These are phyloP conservation scores for Coelopa pilipes DNA, from an alignment of 2,888 invertebrate genomes.

Conservation along the genomic window DNA sequence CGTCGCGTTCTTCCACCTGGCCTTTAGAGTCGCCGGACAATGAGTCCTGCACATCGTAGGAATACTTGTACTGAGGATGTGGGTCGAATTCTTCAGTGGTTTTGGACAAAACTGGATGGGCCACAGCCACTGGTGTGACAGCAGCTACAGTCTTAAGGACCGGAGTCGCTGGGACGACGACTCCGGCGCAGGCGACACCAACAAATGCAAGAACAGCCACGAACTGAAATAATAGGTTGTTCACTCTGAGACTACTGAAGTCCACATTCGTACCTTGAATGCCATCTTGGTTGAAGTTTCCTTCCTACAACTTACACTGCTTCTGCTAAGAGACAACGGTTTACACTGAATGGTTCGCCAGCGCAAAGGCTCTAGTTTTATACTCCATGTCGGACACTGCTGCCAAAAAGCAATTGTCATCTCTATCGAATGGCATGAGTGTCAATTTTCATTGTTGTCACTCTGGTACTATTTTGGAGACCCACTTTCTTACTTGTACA, in stretches of 20 bases:
- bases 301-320: too few species aligned
- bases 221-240: neutral
- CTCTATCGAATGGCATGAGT: too few species aligned
- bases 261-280: neutral
- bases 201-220: neutral
- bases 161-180: constrained; percentile 47
- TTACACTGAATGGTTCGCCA: too few species aligned
- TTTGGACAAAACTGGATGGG: constrained; percentile 50
- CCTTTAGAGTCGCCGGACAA: constrained; percentile 63
- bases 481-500: too few species aligned
- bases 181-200: constrained; percentile 32
- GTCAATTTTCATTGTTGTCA: too few species aligned
- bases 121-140: constrained; percentile 46
- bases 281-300: constrained; percentile 2
- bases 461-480: too few species aligned
- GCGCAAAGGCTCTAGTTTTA: too few species aligned
- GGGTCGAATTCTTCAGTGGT: constrained; percentile 59
- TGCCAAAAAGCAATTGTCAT: too few species aligned
- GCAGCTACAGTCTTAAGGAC: constrained; percentile 45
- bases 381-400: too few species aligned
- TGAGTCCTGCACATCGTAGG: constrained; percentile 61
- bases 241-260: neutral
- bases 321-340: too few species aligned
- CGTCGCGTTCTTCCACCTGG: constrained; percentile 62
- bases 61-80: constrained; percentile 61